Percentiles rank a stretch among this genome's conserved stretches.
These are phyloP conservation scores for Pegea sp. DNA, from an alignment of 23 tunicate genomes.

Conservation along the genomic window DNA sequence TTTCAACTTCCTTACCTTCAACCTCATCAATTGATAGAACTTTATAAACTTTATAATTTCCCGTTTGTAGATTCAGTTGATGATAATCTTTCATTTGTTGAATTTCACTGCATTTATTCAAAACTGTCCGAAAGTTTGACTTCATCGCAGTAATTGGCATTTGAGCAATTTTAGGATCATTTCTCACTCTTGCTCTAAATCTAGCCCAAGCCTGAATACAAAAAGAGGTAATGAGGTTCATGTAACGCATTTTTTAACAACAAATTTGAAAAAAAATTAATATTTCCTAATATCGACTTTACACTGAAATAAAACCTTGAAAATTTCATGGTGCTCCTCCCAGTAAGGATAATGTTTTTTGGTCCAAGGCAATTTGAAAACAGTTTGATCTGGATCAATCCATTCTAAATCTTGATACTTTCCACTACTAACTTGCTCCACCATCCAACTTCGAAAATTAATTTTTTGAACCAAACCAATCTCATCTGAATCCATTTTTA, in stretches of 20 bases:
- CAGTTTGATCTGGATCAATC: constrained; percentile 40
- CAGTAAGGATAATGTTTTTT: constrained; percentile 51
- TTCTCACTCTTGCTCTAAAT: constrained; percentile 8
- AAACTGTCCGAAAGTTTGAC: constrained; percentile 49
- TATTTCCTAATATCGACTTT: neutral
- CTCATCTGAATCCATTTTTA: neutral
- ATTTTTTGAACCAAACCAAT: neutral
- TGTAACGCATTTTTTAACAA: no score
- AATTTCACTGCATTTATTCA: constrained; percentile 22
- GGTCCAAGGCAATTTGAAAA: constrained; percentile 68
- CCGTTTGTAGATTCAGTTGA: constrained; percentile 56
- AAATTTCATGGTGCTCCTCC: constrained; percentile 67
- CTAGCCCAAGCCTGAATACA: constrained; percentile 41
- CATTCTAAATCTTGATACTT: constrained; percentile 37
- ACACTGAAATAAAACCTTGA: constrained; percentile 4
- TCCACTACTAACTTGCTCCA: constrained; percentile 37
- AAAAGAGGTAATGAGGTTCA: no score
- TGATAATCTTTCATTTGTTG: constrained; percentile 36
- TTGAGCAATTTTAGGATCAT: constrained; percentile 5
- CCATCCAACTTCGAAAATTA: constrained; percentile 11
- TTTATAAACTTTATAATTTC: constrained; percentile 67
- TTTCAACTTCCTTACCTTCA: constrained; percentile 7
- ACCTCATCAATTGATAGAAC: constrained; percentile 20
- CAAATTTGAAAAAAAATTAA: no score
- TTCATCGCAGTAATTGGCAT: constrained; percentile 28